A percentile compares a stretch with the other conserved stretches of the same genome.
These are phyloP conservation scores for Parazoanthus darwini DNA, from an alignment of 92 coral and sea anemone genomes.

Conservation along the genomic window DNA sequence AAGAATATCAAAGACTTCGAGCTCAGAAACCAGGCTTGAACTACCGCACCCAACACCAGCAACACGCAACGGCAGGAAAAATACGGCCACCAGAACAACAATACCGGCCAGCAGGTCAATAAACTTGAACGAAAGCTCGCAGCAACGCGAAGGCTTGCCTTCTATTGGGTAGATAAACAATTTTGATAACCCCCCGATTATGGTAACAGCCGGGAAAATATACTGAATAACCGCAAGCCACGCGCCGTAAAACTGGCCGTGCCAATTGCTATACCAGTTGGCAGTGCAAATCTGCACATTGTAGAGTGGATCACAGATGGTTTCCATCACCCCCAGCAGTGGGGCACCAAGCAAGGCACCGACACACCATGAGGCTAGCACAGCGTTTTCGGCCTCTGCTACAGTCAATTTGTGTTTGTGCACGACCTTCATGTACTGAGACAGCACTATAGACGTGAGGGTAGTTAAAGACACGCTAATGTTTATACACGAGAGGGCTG, in stretches of 20 bases:
- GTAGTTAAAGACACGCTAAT: constrained; percentile 16
- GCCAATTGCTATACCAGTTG: constrained; percentile 5
- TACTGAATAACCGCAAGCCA: constrained; percentile 36
- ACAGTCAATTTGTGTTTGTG: constrained; percentile 28
- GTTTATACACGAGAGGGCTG: constrained; percentile 23
- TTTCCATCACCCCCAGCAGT: constrained; percentile 20
- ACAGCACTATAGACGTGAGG: constrained; percentile 12
- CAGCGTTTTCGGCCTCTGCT: constrained; percentile 39
- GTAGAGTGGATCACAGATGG: constrained; percentile 3
- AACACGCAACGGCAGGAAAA: constrained; percentile 29
- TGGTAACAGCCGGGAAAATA: constrained; percentile 23
- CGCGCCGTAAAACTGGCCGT: constrained; percentile 26
- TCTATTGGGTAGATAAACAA: background rate
- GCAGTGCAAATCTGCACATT: constrained; percentile 36
- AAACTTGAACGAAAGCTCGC: background rate
- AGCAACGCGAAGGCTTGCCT: constrained; percentile 25
- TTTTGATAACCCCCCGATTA: background rate
- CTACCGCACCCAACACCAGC: constrained; percentile 31
- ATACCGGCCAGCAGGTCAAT: constrained; percentile 32
- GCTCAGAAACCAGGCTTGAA: background rate
- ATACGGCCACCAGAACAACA: constrained; percentile 26
- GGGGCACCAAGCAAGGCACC: constrained; percentile 24
- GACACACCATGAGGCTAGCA: constrained; percentile 31
- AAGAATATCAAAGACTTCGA: constrained; percentile 15
- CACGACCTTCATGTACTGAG: constrained; percentile 29